Base-by-base conservation (phyloP, 1,140 invertebrate genomes). In the Hycleus phaleratus region DNA sequence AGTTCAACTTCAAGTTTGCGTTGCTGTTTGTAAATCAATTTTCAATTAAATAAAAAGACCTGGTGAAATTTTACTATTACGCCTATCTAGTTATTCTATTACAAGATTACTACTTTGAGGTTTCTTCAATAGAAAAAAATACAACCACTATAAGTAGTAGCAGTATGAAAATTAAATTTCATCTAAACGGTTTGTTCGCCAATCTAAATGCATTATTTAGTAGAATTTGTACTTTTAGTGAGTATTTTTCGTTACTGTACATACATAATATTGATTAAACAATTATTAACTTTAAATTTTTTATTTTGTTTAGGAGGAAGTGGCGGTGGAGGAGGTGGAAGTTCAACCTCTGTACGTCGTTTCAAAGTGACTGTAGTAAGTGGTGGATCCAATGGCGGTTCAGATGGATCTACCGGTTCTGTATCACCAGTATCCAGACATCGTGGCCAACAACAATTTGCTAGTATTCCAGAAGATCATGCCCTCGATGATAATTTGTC, bases 311-410 rank as follows among this genome's bases (percentile, higher is more conserved):
- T 58, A 58, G 46, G 54, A 62, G 60, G 50, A 12, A 54, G 39
- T 10, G 54, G 55, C 12, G 39, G 61, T 48, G 40, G 39, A 10
- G 18, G 18, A 18, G 18, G 18, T 18, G 18, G 18, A 18, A 18
- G 18, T 18, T 18, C 18, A 18, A 18, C 18, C 18, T 43, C 62
- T 38, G 58, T 58, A 26, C 69, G 71, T 11, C 71, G 71, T 25
- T 73, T 73, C 62, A 73, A 73, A 71, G 71, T 73, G 61, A 73
- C 71, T 2, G 68, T 73, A 2, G 68, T 71, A 46, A 52, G 62
- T 24, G 59, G 56, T 43, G 67, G 64, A 10, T 58, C 65, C 10
- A 43, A 38, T 26, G 56, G 57, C 8, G 58, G 26, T 11, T 39
- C 43, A 9, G 56, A 59, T 46, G 56, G 59, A 26, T 56, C 59